These are phyloP conservation scores for Julus scanicus DNA, from an alignment of 2,888 invertebrate genomes.

Conservation along the genomic window DNA sequence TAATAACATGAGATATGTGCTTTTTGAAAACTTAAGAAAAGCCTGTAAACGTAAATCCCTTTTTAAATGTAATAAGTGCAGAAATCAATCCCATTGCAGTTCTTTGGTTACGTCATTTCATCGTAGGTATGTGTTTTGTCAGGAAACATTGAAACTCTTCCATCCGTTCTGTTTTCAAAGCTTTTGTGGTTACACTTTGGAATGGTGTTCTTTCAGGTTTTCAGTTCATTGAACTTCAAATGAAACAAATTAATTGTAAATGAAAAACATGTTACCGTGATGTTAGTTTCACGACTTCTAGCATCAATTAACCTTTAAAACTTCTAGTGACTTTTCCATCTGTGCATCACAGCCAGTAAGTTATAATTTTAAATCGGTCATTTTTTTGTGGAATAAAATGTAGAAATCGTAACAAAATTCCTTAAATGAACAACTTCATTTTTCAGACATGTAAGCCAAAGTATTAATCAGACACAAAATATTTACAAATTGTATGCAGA, in stretches of 20 bases:
- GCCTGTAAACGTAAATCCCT: not conserved
- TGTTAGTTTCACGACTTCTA: not conserved
- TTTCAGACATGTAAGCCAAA: not conserved
- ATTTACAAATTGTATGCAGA: slow-evolving; percentile 2
- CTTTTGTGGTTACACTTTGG: not conserved
- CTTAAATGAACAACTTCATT: not conserved
- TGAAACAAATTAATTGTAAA: not conserved
- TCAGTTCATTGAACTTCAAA: not conserved
- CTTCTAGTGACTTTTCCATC: not conserved
- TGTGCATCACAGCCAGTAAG: not conserved
- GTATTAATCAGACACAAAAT: slow-evolving; percentile 8
- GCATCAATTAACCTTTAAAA: not conserved
- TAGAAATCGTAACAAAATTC: not conserved
- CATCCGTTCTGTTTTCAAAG: not conserved
- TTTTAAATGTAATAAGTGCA: slow-evolving; percentile 29
- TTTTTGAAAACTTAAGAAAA: slow-evolving; percentile 30
- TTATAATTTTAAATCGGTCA: not conserved
- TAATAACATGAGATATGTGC: slow-evolving; percentile 17
- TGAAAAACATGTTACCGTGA: not conserved
- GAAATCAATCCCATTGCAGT: slow-evolving; percentile 17
- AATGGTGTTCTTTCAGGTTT: not conserved
- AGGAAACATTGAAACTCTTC: not conserved
- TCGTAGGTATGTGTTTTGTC: slow-evolving; percentile 39
- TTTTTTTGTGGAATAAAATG: not conserved
- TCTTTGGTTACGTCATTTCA: slow-evolving; percentile 15